Base-by-base conservation (phyloP, 2,113 vertebrate species). In the Nanorana parkeri region DNA sequence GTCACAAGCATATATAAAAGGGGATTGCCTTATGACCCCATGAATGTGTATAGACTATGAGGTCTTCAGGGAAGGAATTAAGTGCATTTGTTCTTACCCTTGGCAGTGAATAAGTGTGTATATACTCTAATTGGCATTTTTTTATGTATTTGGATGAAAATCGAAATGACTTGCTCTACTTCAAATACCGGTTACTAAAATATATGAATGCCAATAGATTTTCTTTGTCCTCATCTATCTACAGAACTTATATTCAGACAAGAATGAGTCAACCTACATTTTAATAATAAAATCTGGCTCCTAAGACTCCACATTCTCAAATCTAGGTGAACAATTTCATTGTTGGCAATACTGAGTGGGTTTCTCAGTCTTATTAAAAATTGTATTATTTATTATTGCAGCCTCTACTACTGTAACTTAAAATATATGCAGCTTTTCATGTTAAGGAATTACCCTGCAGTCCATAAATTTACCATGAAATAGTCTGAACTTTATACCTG, bases 401-500 rank as follows among this genome's bases (percentile, higher is more conserved):
- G 65, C 61, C 68, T 36, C 24, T 20, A 36, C 68, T 73, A 52
- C 29, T 29, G 58, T 36, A 65, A 15, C 23, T 36, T 63, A 65
- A 65, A 65, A 51, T 81, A 55, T 74, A 63, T 54, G 68, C 55
- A 81, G 60, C 47, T 32, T 81, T 64, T 81, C 60, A 81, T 81
- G 67, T 80, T 72, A 72, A 80, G 64, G 55, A 72, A 80, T 72
- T 52, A 61, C 58, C 71, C 68, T 72, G 41, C 60, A 81, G 68
- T 81, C 61, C 24, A 73, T 81, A 81, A 81, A 81, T 81, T 72
- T 26, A 73, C 67, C 67, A 81, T 72, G 78, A 72, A 81, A 81
- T 81, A 54, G 78, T 41, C 78, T 81, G 78, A 81, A 81, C 78
- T 81, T 81, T 81, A 81, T 81, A 63, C 68, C 58, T 65, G 23